Conservation (phyloP, 1,140 invertebrate species). For the Trichonephila inaurata region DNA sequence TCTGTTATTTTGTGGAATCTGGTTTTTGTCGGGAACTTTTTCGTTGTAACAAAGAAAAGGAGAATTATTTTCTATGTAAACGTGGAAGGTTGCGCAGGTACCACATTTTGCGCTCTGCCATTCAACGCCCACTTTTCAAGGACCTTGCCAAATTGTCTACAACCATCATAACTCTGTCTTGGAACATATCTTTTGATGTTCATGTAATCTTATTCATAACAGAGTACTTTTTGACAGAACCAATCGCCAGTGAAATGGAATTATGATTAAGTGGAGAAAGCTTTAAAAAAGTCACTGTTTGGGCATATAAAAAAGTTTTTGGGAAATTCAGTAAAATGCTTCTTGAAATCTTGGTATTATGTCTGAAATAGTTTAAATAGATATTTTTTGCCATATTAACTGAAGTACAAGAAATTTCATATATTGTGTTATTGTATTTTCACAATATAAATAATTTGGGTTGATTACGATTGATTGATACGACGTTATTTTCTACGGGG, state of each 20-base stretch:
- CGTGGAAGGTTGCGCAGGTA: constrained; percentile 19
- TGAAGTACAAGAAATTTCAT: no score
- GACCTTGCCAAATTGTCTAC: neutral
- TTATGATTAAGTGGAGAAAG: neutral
- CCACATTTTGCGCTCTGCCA: neutral
- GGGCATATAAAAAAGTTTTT: no score
- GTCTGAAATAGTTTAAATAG: no score
- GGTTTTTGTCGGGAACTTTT: constrained; percentile 33
- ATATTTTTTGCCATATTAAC: no score
- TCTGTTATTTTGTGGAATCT: constrained; percentile 48
- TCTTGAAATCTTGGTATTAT: no score
- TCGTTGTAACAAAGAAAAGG: constrained; percentile 40
- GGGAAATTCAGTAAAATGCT: no score
- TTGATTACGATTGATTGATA: no score
- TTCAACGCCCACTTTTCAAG: constrained; percentile 53
- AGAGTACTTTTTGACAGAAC: neutral
- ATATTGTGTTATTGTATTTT: no score
- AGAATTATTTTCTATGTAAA: constrained; percentile 32
- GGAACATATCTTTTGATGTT: neutral
- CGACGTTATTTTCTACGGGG: no score
- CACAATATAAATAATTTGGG: no score
- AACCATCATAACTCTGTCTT: neutral
- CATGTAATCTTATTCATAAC: neutral
- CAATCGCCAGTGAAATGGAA: neutral
- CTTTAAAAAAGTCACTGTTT: neutral